Base-by-base conservation (phyloP, 2,888 invertebrate genomes). In the Leptopilina myrica region DNA sequence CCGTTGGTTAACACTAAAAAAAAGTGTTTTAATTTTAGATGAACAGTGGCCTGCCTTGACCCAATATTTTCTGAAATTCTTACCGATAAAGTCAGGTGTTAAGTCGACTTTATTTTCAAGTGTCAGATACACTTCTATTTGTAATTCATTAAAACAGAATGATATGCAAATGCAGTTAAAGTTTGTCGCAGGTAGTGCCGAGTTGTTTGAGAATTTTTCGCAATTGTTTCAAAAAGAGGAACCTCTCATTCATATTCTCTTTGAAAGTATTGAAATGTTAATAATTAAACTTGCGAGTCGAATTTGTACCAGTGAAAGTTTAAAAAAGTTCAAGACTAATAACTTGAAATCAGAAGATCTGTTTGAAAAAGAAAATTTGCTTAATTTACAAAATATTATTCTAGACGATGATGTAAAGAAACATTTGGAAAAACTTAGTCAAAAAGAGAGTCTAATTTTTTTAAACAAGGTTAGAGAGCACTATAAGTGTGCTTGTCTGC, bases 11-110 rank as follows among this genome's bases (percentile, higher is more conserved):
- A 66, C 43, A n/a, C 15, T 66, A 8, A n/a, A 43, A 40, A 1
- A 43, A 43, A 64, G 65, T 66, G n/a, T 66, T 40, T 40, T 66
- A 14, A 66, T 40, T 40, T 66, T 66, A 43, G 40, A 66, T 5
- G 43, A 66, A 43, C 43, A 66, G n/a, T 66, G 65, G 65, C 14
- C 40, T n/a, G 65, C 65, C 43, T 66, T 66, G 14, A 66, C 43
- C 8, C 12, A 66, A 40, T 66, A 66, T n/a, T 59, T 59, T 59
- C 59, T 59, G 2, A 2, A 59, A n/a, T 59, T 59, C n/a, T 59
- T 59, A n/a, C 59, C 59, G n/a, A 59, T n/a, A 59, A 56, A 59
- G n/a, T 15, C 59, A 59, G 59, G 59, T n/a, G n/a, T n/a, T n/a
- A n/a, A n/a, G n/a, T n/a, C n/a, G n/a, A n/a, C n/a, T n/a, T n/a